phyloP scores from a whole-genome alignment of 2,888 invertebrate species.

The Eueremaeus valkanovi region DNA sequence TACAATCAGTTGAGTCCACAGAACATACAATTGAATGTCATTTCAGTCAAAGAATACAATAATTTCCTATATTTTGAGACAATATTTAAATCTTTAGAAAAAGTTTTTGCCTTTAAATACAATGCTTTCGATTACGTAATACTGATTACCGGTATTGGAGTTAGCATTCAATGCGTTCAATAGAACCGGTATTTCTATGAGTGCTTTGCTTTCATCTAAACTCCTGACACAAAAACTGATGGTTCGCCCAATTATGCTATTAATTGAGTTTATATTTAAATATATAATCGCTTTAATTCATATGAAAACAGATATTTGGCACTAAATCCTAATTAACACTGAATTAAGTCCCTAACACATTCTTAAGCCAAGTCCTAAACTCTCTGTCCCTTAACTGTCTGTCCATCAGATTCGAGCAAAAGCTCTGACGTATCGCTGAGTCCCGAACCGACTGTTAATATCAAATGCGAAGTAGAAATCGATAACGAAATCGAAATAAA shows the following conservation, averaged over 20 bases:
- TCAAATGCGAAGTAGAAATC: conserved; percentile 30
- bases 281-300: neutral
- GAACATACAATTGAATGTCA: neutral
- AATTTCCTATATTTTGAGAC: too few species aligned
- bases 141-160: neutral
- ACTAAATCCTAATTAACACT: neutral
- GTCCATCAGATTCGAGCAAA: conserved; percentile 25
- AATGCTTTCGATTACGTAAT: neutral
- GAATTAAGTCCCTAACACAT: neutral
- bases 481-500: conserved; percentile 34
- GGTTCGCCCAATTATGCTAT: neutral
- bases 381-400: neutral
- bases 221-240: neutral
- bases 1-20: neutral
- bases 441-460: conserved; percentile 19
- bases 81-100: neutral
- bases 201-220: conserved; percentile 9
- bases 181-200: conserved; percentile 23
- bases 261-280: neutral
- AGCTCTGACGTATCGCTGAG: neutral
- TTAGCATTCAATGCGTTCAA: neutral
- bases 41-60: too few species aligned
- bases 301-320: neutral
- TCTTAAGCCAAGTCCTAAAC: too few species aligned
- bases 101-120: neutral